Evolutionary conservation across 2,797 vertebrate genomes (phyloP), one percentile per base, ranked within the genome.

Genomic region (Acropternis orthonyx): DNA sequence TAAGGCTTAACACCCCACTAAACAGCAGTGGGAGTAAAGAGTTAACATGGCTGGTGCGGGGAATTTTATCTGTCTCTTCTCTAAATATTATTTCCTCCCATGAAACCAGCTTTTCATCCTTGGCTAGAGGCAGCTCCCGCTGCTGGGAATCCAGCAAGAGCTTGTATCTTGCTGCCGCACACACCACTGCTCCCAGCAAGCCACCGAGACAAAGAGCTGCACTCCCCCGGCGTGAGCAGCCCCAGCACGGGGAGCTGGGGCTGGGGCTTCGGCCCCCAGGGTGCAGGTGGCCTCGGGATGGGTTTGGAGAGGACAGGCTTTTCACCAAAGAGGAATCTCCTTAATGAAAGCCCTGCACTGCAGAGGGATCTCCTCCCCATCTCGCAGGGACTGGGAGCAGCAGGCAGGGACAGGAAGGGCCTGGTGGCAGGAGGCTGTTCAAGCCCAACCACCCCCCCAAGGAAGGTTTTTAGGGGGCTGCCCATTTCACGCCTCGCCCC

Each of bases 1-100:
- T 24, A 39, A 14, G 73, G 26, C 55, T 55, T 82, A 73, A 87
- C 36, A 54, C 11, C 77, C 52, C 6, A 0, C 30, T 3, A 10
- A 72, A 56, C 62, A 41, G 46, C 3, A 1, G 21, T 15, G 79
- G 23, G 27, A 92, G 37, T 27, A 55, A 90, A 88, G 92, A 72
- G 92, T 97, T 96, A 96, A 96, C 1, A 0, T 0, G 3, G 65
- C 15, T 39, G 66, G 72, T 80, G 68, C 61, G 88, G 82, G 72
- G 79, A 93, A 81, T 17, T 49, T 89, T 92, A 92, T 96, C 94
- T 66, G 49, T 81, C 95, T 96, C 85, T 94, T 96, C 68, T 95
- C 96, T 96, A 97, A 97, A 96, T 95, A 97, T 96, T 97, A 95
- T 97, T 97, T 96, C 92, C 95, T 97, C 96, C 96, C 95, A 93